A percentile compares a stretch with the other conserved stretches of the same genome.
phyloP scores from a whole-genome alignment of 2,113 vertebrate species.

The Dasyornis broadbenti region DNA sequence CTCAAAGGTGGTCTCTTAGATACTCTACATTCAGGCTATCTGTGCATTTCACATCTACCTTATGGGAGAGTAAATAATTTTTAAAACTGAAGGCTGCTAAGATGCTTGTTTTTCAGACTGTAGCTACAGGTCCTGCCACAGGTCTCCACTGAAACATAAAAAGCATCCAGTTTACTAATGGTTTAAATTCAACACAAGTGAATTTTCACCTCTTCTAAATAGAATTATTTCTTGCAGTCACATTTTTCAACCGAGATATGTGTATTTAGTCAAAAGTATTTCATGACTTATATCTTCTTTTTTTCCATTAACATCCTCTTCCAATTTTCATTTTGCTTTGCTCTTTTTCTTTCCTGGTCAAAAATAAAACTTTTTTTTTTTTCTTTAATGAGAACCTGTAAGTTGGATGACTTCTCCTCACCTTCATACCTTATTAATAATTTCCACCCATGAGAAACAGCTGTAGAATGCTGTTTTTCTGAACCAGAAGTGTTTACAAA shows the following conservation, averaged over 20 bases:
- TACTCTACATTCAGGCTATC: neutral
- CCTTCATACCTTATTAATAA: neutral
- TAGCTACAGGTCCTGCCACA: neutral
- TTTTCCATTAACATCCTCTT: accelerated
- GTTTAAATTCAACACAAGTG: neutral
- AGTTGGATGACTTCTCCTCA: neutral
- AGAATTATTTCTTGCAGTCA: neutral
- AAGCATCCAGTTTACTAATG: neutral
- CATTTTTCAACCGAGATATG: neutral
- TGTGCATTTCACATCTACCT: neutral
- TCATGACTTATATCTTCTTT: neutral
- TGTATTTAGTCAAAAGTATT: neutral
- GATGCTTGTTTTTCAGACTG: neutral
- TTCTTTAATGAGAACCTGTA: neutral
- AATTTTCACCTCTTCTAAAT: neutral
- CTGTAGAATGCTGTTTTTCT: neutral
- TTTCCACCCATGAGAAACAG: neutral
- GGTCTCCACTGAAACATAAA: neutral
- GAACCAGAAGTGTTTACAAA: neutral
- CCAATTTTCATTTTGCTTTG: neutral
- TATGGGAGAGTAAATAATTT: neutral
- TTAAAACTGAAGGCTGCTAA: neutral
- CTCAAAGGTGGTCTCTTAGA: neutral
- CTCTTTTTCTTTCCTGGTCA: accelerated
- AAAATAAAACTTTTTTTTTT: neutral